These are phyloP conservation scores for Meganola albula DNA, from an alignment of 2,888 invertebrate genomes.

Conservation along the genomic window DNA sequence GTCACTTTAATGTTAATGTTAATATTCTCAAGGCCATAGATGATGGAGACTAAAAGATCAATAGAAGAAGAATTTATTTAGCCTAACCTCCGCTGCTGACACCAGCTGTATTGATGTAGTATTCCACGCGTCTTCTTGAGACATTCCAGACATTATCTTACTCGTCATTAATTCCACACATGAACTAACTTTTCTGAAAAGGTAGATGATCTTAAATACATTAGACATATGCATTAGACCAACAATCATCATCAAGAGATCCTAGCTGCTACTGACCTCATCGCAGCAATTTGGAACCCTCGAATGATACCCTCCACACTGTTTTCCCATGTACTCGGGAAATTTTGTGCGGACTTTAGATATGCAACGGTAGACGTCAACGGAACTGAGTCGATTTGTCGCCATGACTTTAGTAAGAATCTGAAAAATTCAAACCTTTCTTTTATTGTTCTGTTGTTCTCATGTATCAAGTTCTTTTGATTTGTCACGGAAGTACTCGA, in stretches of 20 bases:
- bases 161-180: slow-evolving; percentile 82
- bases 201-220: not conserved
- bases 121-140: slow-evolving; percentile 91
- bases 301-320: slow-evolving; percentile 73
- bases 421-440: slow-evolving; percentile 45
- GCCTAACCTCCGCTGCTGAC: slow-evolving; percentile 86
- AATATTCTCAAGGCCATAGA: no score
- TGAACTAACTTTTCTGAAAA: slow-evolving; percentile 81
- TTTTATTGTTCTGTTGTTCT: no score
- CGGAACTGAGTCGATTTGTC: slow-evolving; percentile 75
- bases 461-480: no score
- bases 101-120: slow-evolving; percentile 87
- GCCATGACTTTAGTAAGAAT: slow-evolving; percentile 88
- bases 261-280: no score
- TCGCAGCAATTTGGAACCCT: slow-evolving; percentile 79
- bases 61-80: not conserved
- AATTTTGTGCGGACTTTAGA: slow-evolving; percentile 54
- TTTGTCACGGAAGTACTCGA: no score
- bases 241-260: no score
- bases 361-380: slow-evolving; percentile 85
- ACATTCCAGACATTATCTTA: slow-evolving; percentile 78
- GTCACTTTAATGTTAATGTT: no score
- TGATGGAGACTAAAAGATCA: no score
- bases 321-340: slow-evolving; percentile 52
- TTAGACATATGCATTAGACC: no score